A percentile compares a stretch with the other conserved stretches of the same genome.
Conservation (phyloP, 2,797 vertebrate species). For the Pelodytes ibericus region DNA sequence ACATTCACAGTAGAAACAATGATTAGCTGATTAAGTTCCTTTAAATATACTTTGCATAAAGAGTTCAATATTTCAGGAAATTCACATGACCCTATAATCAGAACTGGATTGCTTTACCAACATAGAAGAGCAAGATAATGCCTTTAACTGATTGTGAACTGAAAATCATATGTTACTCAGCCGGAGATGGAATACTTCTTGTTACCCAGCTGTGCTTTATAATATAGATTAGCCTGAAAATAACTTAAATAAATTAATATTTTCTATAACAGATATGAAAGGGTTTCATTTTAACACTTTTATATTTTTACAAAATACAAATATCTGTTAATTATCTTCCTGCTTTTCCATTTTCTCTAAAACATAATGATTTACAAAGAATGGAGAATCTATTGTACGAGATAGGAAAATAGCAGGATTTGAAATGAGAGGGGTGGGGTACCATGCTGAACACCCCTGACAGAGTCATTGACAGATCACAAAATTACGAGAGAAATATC, state of each 20-base stretch:
- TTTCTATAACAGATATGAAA: no score
- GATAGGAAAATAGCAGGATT: conserved; percentile 7
- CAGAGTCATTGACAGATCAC: background rate
- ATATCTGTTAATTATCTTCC: no score
- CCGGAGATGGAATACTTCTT: no score
- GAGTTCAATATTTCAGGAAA: background rate
- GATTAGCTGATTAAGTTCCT: no score
- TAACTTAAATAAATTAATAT: no score
- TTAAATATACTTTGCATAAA: background rate
- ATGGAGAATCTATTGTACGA: conserved; percentile 4
- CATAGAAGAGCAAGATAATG: no score
- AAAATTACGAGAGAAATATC: background rate
- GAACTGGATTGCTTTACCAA: background rate
- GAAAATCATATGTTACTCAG: background rate
- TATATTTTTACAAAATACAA: no score
- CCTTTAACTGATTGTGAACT: background rate
- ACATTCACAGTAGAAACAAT: no score
- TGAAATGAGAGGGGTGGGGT: background rate
- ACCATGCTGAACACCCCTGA: background rate
- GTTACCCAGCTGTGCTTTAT: no score
- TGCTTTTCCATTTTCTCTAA: background rate
- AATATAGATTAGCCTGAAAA: no score
- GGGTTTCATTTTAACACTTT: no score
- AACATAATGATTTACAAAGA: background rate
- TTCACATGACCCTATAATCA: background rate